Conservation (phyloP, 1,140 invertebrate genomes). For the Steinernema khuongi region DNA sequence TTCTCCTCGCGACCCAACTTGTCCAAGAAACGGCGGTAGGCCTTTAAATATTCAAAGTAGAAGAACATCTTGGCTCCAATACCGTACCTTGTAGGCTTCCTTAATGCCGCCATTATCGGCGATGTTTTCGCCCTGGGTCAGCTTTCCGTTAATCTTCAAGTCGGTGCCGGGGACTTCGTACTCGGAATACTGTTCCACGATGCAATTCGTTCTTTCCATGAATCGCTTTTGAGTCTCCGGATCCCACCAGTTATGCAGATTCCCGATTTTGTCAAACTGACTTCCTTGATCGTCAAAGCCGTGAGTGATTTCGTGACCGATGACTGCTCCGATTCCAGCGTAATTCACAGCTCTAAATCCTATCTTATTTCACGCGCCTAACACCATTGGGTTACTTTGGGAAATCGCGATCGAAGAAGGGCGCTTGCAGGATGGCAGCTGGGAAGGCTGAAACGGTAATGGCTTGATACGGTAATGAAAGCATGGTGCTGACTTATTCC, state of each 20-base stretch:
- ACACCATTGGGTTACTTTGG: constrained; percentile 62
- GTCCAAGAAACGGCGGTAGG: constrained; percentile 56
- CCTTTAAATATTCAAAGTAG: constrained; percentile 41
- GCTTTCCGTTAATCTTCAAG: constrained; percentile 60
- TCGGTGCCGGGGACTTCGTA: constrained; percentile 32
- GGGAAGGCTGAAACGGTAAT: constrained; percentile 63
- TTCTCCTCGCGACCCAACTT: constrained; percentile 49
- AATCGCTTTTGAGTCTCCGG: constrained; percentile 30
- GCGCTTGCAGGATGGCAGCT: constrained; percentile 67
- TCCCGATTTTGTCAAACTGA: constrained; percentile 83
- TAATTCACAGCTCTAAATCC: constrained; percentile 61
- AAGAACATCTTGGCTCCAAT: constrained; percentile 19
- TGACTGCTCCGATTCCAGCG: constrained; percentile 62
- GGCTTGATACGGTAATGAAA: constrained; percentile 13
- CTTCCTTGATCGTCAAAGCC: constrained; percentile 63
- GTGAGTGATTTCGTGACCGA: constrained; percentile 64
- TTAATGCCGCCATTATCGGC: constrained; percentile 63
- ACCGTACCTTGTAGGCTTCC: constrained; percentile 59
- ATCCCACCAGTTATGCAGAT: constrained; percentile 78
- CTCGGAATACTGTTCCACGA: constrained; percentile 74
- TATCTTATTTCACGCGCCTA: not conserved
- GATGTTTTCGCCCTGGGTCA: constrained; percentile 62
- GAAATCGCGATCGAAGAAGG: constrained; percentile 64
- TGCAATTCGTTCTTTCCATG: constrained; percentile 74
- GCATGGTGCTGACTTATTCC: constrained; percentile 64